Base-by-base conservation (phyloP, 2,113 vertebrate species). In the Talpa occidentalis region DNA sequence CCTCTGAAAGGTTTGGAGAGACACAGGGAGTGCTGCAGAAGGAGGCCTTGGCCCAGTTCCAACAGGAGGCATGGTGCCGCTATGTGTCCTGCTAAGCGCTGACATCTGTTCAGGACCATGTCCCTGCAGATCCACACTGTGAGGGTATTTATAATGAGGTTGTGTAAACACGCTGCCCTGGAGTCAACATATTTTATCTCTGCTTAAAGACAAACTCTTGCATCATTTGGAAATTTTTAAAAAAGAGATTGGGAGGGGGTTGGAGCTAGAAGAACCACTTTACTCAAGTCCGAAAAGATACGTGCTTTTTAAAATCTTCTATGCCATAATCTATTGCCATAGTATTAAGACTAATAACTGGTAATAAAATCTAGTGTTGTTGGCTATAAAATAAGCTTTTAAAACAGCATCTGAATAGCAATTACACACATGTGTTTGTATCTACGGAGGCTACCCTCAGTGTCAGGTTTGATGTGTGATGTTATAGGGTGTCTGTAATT, bases 341-440 rank as follows among this genome's bases (percentile, higher is more conserved):
- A 78, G 10, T 89, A 70, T 60, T 62, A 87, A 89, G 89, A 80
- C 32, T 77, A 83, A 73, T 79, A 83, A 93, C 22, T 91, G 12
- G 2, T 90, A 44, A 79, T 62, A 76, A 82, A 91, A 11, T 40
- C 44, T 74, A 62, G 44, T 56, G 16, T 86, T 78, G 42, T 16
- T 76, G n/a, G 16, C 54, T 60, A 83, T 60, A 89, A 83, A 64
- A 78, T 21, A 49, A 89, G 22, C n/a, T 89, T 93, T 80, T 87
- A 80, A 77, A 77, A 64, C 4, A 91, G 22, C 88, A 35, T 77
- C 26, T 54, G 59, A 88, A 80, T 94, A 90, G 72, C 92, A 86
- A 95, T 60, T 47, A 66, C 7, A 79, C 24, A 83, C 2, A 47
- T 52, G n/a, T 94, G 15, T 81, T 91, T 52, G 40, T 78, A 32